Evolutionary conservation across 1,140 invertebrate genomes (phyloP), one percentile per base, ranked within the genome.

Genomic region (Neodiprion pinetum): DNA sequence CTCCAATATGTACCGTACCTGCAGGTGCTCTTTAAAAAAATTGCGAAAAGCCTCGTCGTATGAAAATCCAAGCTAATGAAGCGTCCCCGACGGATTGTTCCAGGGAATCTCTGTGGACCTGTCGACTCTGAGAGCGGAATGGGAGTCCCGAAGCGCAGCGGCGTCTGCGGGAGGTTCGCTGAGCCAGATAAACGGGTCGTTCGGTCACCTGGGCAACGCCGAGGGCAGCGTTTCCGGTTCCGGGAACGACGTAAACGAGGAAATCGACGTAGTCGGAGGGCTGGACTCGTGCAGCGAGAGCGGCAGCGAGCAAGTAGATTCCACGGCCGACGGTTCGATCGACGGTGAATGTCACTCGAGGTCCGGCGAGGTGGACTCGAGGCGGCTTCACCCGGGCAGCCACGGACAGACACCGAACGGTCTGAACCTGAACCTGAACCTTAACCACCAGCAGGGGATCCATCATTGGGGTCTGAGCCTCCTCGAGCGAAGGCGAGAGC

Each of bases 101-200:
- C 80, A 89, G 87, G 96, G 96, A 72, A 96, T 97, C 78, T 92
- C 94, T 28, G 95, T 97, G 10, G 95, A 96, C 83, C 84, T 97
- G 72, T 94, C 96, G 78, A 95, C 96, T 0, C 88, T 97, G 28
- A 85, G 90, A 10, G 86, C 89, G n/a, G 95, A 96, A 82, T 92
- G 94, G 85, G 95, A 97, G 86, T 94, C 94, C 73, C 89, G 94
- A 66, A 92, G 91, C 70, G 83, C 85, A 0, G 84, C 84, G 0
- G 82, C 84, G 14, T 81, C 85, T 47, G 81, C 81, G 49, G 78
- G 80, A 66, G 76, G 80, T 8, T 80, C 82, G 8, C 40, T 85
- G 40, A 82, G 79, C 68, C 78, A 80, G n/a, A 61, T 84, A 49
- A 78, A 78, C 71, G 71, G 74, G 14, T 80, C 83, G 3, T 86